phyloP scores from a whole-genome alignment of 2,797 vertebrate genomes.

The Betta splendens region DNA sequence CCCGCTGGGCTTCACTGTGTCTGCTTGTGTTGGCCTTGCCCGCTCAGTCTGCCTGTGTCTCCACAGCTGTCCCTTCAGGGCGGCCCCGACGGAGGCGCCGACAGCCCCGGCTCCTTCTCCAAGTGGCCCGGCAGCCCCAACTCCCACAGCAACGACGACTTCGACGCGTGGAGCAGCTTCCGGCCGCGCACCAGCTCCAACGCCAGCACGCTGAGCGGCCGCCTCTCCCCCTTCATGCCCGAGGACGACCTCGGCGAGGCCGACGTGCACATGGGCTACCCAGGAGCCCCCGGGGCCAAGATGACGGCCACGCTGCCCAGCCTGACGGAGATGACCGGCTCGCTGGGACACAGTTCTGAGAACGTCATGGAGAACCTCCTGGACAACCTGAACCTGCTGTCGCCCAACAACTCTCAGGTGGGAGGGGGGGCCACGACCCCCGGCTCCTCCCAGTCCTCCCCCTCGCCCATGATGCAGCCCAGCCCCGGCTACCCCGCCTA shows the following conservation, averaged over 20 bases:
- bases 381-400: slow-evolving; percentile 97
- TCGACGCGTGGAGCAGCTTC: slow-evolving; percentile 95
- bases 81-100: slow-evolving; percentile 89
- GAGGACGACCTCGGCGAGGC: slow-evolving; percentile 94
- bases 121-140: slow-evolving; percentile 98
- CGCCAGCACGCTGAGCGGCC: slow-evolving; percentile 94
- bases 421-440: slow-evolving; percentile 84
- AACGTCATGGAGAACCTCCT: slow-evolving; percentile 97
- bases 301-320: slow-evolving; percentile 96
- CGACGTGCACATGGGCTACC: slow-evolving; percentile 95
- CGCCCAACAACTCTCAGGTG: slow-evolving; percentile 88
- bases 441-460: slow-evolving; percentile 91
- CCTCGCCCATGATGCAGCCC: slow-evolving; percentile 87
- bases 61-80: slow-evolving; percentile 87
- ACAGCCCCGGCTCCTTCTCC: slow-evolving; percentile 92
- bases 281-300: slow-evolving; percentile 87
- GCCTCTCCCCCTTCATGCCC: slow-evolving; percentile 95
- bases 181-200: slow-evolving; percentile 96
- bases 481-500: slow-evolving; percentile 91
- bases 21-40: slow-evolving; percentile 1
- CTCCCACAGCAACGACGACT: slow-evolving; percentile 98
- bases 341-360: slow-evolving; percentile 85
- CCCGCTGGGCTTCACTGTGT: too few species aligned
- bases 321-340: slow-evolving; percentile 94
- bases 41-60: slow-evolving; percentile 33